phyloP scores from a whole-genome alignment of 2,113 vertebrate species.

The Corythaixoides concolor region DNA sequence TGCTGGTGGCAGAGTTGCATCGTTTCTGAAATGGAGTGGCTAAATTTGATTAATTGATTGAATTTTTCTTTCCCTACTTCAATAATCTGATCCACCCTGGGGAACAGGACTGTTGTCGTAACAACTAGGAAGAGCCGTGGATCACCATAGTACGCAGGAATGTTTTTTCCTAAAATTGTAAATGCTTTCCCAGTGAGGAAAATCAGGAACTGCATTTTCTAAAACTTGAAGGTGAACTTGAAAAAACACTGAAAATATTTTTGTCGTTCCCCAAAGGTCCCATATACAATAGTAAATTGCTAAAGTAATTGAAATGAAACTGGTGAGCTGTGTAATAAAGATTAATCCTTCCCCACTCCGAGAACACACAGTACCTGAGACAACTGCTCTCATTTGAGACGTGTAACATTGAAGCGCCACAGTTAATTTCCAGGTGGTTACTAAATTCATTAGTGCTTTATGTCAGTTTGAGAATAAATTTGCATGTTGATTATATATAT shows the following conservation, averaged over 20 bases:
- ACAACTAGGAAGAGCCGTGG: not conserved
- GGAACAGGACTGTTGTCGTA: not conserved
- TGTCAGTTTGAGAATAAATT: not conserved
- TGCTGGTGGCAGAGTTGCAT: not conserved
- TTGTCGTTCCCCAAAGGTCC: not conserved
- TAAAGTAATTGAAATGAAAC: not conserved
- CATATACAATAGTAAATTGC: not conserved
- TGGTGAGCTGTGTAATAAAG: conserved; percentile 16
- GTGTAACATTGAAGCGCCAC: not conserved
- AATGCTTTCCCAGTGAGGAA: not conserved
- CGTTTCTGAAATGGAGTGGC: not conserved
- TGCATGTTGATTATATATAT: not conserved
- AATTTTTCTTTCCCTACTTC: not conserved
- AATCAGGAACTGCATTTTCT: not conserved
- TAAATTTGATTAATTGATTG: not conserved
- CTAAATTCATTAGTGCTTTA: not conserved
- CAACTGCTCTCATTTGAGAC: not conserved
- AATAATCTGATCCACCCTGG: not conserved
- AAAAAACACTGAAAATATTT: not conserved
- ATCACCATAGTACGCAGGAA: not conserved
- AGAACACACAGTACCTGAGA: not conserved
- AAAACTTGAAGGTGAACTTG: conserved; percentile 9
- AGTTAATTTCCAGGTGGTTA: not conserved
- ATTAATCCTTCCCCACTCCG: not conserved
- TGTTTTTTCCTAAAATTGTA: not conserved